These are phyloP conservation scores for Syngnathus scovelli DNA, from an alignment of 2,113 vertebrate species.

Conservation along the genomic window DNA sequence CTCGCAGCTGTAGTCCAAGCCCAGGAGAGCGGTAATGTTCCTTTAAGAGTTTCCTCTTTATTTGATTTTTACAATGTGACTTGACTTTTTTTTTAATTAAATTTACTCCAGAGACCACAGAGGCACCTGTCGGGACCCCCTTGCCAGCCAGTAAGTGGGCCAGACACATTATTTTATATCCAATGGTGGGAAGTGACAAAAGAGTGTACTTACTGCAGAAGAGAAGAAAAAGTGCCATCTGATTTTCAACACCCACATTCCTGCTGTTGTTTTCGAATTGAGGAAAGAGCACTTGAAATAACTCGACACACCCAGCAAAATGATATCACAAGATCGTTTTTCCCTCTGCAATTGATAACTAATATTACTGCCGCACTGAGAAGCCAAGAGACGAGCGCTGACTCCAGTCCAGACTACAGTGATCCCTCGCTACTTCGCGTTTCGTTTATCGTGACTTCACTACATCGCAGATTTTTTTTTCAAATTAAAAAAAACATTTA, in stretches of 20 bases:
- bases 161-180: not conserved
- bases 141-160: slow-evolving; percentile 51
- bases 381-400: not conserved
- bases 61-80: slow-evolving; percentile 14
- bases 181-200: not conserved
- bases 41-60: slow-evolving; percentile 17
- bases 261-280: too few species aligned
- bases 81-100: slow-evolving; percentile 22
- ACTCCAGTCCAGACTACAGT: not conserved
- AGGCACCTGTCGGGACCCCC: not conserved
- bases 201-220: not conserved
- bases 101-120: slow-evolving; percentile 17
- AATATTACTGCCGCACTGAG: not conserved
- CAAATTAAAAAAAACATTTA: too few species aligned
- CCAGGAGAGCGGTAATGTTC: slow-evolving; percentile 58
- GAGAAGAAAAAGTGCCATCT: too few species aligned
- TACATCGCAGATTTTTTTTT: too few species aligned
- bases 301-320: not conserved
- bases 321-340: not conserved
- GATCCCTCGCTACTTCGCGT: too few species aligned
- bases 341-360: not conserved
- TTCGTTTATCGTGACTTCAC: too few species aligned
- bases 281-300: too few species aligned
- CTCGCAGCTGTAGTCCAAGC: slow-evolving; percentile 55
- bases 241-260: too few species aligned